These are phyloP conservation scores for Tigriopus californicus DNA, from an alignment of 2,888 invertebrate genomes.

Conservation along the genomic window DNA sequence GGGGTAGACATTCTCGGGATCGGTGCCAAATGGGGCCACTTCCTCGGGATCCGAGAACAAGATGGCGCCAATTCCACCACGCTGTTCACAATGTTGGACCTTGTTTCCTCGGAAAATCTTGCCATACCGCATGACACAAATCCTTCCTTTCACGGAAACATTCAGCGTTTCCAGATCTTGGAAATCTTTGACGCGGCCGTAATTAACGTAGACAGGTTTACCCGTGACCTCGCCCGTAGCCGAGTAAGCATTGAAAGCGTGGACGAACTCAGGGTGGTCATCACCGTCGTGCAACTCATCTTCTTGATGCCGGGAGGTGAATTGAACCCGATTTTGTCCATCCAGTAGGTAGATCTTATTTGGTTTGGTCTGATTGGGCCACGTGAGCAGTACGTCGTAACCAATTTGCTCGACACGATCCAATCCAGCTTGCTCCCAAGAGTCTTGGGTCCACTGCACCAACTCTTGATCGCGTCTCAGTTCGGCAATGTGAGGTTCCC, in stretches of 20 bases:
- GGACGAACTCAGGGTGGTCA: conserved; percentile 19
- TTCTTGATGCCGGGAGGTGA: conserved; percentile 18
- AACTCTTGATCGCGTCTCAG: conserved; percentile 15
- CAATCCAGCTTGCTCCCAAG: conserved; percentile 17
- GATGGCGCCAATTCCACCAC: conserved; percentile 28
- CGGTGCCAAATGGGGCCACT: conserved; percentile 23
- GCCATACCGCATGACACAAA: conserved; percentile 32
- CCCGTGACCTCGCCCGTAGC: conserved; percentile 19
- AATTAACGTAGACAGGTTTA: conserved; percentile 29
- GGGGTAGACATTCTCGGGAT: conserved; percentile 22
- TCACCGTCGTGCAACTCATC: conserved; percentile 18
- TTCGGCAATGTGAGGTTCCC: conserved; percentile 18
- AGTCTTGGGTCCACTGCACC: conserved; percentile 16
- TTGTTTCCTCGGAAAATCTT: conserved; percentile 31
- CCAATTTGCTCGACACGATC: conserved; percentile 17
- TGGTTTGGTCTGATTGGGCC: conserved; percentile 16
- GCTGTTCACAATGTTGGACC: conserved; percentile 20
- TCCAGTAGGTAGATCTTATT: conserved; percentile 17
- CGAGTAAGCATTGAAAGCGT: conserved; percentile 23
- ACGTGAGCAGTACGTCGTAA: conserved; percentile 18
- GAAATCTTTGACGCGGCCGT: conserved; percentile 29
- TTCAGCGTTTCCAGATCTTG: conserved; percentile 22
- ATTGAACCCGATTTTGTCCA: conserved; percentile 13
- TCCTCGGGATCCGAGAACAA: conserved; percentile 29
- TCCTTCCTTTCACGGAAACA: conserved; percentile 27